phyloP scores from a whole-genome alignment of 2,113 vertebrate genomes.

The Petrocephalus microphthalmus region DNA sequence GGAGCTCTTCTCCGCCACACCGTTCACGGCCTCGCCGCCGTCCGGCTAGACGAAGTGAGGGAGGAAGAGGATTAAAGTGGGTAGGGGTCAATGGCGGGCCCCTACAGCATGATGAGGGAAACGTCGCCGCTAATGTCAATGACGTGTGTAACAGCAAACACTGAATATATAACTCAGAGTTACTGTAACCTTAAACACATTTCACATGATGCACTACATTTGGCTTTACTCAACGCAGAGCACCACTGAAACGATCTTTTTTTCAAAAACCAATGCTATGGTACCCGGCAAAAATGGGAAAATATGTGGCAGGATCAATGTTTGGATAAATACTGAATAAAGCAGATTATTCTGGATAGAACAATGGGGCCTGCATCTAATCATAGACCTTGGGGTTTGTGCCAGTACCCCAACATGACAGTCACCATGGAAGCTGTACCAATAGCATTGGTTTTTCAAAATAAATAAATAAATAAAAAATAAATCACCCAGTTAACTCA shows the following conservation, averaged over 20 bases:
- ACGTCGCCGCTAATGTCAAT: background rate
- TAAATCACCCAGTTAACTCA: background rate
- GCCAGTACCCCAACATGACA: background rate
- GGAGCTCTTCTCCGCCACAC: slow-evolving; percentile 79
- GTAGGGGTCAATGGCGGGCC: too few species aligned
- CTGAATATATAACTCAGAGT: background rate
- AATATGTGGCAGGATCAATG: slow-evolving; percentile 32
- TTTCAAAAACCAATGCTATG: slow-evolving; percentile 42
- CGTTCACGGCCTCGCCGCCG: slow-evolving; percentile 76
- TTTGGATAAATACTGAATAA: background rate
- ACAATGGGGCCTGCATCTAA: background rate
- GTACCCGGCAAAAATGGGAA: slow-evolving; percentile 48
- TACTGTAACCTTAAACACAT: background rate
- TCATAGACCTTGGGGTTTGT: background rate
- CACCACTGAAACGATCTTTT: background rate
- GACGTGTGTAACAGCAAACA: background rate
- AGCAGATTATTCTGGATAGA: background rate
- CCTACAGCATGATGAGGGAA: background rate
- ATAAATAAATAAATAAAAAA: background rate
- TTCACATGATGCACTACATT: background rate
- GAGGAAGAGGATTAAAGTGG: background rate
- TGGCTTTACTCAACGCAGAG: background rate
- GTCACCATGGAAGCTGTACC: background rate
- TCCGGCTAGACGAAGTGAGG: slow-evolving; percentile 55
- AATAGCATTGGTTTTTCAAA: background rate